A percentile compares a stretch with the other conserved stretches of the same genome.
phyloP scores from a whole-genome alignment of 2,797 vertebrate species.

The Denticeps clupeoides region DNA sequence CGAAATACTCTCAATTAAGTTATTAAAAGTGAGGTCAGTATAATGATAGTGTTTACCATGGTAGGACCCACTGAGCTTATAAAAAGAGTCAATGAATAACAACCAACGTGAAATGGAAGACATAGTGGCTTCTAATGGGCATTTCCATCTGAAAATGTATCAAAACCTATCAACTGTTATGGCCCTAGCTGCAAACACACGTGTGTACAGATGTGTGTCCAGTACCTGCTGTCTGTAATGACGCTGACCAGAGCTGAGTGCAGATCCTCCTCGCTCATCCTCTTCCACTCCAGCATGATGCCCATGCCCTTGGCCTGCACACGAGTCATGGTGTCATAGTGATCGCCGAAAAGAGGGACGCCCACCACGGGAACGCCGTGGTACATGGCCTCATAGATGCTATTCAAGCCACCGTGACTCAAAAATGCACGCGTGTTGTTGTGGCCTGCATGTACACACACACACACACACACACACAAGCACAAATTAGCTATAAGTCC shows the following conservation, averaged over 20 bases:
- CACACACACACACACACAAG: constrained; percentile 6
- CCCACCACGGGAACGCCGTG: constrained; percentile 94
- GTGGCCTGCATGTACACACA: constrained; percentile 63
- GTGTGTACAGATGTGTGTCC: background rate
- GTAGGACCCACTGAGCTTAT: too few species aligned
- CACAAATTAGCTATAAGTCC: background rate
- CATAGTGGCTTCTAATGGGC: too few species aligned
- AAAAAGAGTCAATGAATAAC: too few species aligned
- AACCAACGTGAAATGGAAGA: too few species aligned
- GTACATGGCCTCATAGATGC: constrained; percentile 98
- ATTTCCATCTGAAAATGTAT: too few species aligned
- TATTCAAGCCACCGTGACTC: constrained; percentile 92
- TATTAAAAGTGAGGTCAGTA: too few species aligned
- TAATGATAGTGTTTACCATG: too few species aligned
- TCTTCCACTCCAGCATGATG: constrained; percentile 88
- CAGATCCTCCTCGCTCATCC: constrained; percentile 73
- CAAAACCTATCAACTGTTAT: too few species aligned
- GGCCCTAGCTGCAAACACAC: background rate
- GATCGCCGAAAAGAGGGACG: constrained; percentile 92
- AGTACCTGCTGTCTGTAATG: constrained; percentile 76
- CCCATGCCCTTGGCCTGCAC: constrained; percentile 98
- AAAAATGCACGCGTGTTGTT: constrained; percentile 83
- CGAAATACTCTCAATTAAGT: too few species aligned
- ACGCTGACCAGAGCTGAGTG: constrained; percentile 72
- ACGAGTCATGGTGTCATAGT: constrained; percentile 95